Base-by-base conservation (phyloP, 2,888 invertebrate species). In the Metellina segmentata region DNA sequence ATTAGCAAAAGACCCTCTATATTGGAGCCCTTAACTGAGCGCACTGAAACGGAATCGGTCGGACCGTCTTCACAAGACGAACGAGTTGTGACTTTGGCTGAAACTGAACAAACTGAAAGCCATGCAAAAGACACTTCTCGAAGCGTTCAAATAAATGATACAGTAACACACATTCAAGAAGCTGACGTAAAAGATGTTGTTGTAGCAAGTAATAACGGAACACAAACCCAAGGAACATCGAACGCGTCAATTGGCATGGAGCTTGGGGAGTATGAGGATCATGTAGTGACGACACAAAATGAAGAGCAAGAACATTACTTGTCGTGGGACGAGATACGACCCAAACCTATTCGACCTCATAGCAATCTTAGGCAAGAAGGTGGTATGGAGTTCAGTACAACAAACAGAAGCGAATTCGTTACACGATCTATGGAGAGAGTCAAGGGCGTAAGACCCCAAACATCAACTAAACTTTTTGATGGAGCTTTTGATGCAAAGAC, bases 311-410 rank as follows among this genome's bases (percentile, higher is more conserved):
- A 61, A 49, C 16, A 70, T 11, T 85, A 81, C 48, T 6, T 92
- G 13, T 72, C 85, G 7, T 93, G 93, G 93, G 90, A 93, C 78
- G 91, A 93, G 16, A 90, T 90, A 19, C 90, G 93, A 49, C 93
- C 93, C 8, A 89, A 88, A 52, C 91, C 93, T 13, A 90, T 85
- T 48, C 92, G 90, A 13, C 93, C 93, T 0, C 88, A 83, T 9
- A 93, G 93, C 53, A 92, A 93, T 79, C 87, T 93, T 1, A 74
- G 88, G 48, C 91, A 93, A 52, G 93, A 93, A 81, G 93, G 93
- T 5, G 85, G 74, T 16, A 93, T 93, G 93, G 91, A 93, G 48
- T 89, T 93, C 74, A 20, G 86, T 48, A 93, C 93, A 7, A 93
- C 93, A 70, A 90, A 88, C 19, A 79, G 89, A 51, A 82, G 79